phyloP scores from a whole-genome alignment of 2,113 vertebrate species.

The Athene noctua region DNA sequence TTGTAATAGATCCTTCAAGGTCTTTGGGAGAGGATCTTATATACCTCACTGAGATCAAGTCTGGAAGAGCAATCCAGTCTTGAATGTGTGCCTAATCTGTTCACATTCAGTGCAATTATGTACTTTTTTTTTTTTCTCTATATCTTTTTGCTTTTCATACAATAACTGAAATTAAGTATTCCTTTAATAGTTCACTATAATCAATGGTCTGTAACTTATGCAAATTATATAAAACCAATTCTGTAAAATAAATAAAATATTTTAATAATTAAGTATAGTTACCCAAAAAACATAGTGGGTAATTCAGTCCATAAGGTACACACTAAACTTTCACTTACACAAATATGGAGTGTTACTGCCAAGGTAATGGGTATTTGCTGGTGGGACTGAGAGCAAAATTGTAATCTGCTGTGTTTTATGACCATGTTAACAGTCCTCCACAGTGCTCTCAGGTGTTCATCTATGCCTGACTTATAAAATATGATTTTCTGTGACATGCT shows the following conservation, averaged over 20 bases:
- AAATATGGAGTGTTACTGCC: fast-evolving
- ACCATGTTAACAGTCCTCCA: background rate
- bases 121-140: background rate
- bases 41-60: background rate
- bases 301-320: background rate
- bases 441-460: background rate
- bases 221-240: background rate
- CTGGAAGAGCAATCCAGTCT: background rate
- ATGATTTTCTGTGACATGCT: background rate
- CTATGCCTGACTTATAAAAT: background rate
- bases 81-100: background rate
- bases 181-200: background rate
- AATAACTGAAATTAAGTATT: background rate
- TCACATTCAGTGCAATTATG: background rate
- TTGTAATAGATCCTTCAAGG: background rate
- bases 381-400: background rate
- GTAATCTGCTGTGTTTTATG: background rate
- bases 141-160: background rate
- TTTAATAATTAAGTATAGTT: background rate
- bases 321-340: background rate
- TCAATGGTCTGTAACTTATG: background rate
- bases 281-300: background rate
- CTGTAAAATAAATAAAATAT: background rate
- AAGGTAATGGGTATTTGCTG: background rate
- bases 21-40: background rate